Conservation (phyloP, 1,140 invertebrate genomes). For the Venturia canescens region DNA sequence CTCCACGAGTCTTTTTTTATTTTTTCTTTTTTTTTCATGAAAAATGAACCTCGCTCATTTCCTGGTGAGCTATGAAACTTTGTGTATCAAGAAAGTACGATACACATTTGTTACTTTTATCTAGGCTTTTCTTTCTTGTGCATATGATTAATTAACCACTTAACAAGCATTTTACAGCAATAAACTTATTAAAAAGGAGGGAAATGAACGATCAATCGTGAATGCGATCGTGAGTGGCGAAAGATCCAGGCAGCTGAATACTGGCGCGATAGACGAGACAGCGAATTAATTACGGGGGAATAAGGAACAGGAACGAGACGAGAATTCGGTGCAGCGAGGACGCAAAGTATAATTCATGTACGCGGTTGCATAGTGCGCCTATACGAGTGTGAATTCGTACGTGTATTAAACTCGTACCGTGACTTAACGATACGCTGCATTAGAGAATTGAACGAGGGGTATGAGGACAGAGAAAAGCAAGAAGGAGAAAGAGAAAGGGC, state of each 20-base stretch:
- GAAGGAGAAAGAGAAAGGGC: neutral
- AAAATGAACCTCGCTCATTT: neutral
- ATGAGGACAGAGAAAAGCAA: constrained; percentile 32
- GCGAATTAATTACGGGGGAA: constrained; percentile 26
- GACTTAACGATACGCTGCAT: neutral
- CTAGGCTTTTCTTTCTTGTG: neutral
- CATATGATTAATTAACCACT: neutral
- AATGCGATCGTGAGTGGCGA: neutral
- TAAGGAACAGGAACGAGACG: constrained; percentile 8
- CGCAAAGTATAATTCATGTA: neutral
- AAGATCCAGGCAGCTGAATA: neutral
- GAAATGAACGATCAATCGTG: neutral
- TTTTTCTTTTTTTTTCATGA: neutral
- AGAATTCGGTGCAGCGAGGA: neutral
- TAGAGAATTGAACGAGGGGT: neutral
- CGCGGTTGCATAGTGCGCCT: neutral
- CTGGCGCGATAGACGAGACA: neutral
- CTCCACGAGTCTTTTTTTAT: neutral
- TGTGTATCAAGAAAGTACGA: neutral
- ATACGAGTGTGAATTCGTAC: neutral
- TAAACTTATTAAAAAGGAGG: neutral
- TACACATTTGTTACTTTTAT: neutral
- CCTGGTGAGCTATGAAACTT: neutral
- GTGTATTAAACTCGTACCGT: constrained; percentile 3
- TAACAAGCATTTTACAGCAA: neutral